Conservation (phyloP, 2,113 vertebrate species). For the Oceanites oceanicus region DNA sequence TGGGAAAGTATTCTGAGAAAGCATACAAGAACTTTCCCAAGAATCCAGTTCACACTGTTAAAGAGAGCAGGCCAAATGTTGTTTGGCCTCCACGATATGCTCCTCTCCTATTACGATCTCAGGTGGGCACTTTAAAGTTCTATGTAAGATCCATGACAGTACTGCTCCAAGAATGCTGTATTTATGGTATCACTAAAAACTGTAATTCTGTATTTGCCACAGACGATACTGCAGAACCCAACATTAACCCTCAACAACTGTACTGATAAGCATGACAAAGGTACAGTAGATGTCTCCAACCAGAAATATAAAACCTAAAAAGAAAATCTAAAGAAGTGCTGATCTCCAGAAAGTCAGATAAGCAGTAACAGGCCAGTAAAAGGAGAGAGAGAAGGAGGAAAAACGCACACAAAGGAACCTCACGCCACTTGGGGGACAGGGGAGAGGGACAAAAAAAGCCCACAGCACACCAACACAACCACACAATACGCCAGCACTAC, state of each 20-base stretch:
- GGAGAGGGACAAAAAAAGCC: neutral
- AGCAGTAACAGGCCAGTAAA: neutral
- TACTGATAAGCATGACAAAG: neutral
- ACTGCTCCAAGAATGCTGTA: neutral
- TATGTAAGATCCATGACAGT: neutral
- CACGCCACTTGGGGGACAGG: fast-evolving
- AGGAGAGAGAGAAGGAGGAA: neutral
- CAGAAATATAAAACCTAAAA: neutral
- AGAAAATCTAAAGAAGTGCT: neutral
- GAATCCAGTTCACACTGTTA: neutral
- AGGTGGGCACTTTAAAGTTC: neutral
- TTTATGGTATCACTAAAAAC: neutral
- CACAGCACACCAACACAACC: neutral
- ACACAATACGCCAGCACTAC: neutral
- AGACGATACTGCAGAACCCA: neutral
- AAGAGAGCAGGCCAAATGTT: neutral
- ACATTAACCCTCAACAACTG: neutral
- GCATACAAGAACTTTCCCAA: neutral
- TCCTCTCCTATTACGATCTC: neutral
- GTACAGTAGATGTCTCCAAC: neutral
- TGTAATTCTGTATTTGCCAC: neutral
- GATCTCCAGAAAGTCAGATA: neutral
- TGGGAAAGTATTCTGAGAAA: neutral
- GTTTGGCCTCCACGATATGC: neutral
- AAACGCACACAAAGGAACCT: neutral